Evolutionary conservation across 2,113 vertebrate species (phyloP), one percentile per base, ranked within the genome.

Genomic region (Seriola dumerili): DNA sequence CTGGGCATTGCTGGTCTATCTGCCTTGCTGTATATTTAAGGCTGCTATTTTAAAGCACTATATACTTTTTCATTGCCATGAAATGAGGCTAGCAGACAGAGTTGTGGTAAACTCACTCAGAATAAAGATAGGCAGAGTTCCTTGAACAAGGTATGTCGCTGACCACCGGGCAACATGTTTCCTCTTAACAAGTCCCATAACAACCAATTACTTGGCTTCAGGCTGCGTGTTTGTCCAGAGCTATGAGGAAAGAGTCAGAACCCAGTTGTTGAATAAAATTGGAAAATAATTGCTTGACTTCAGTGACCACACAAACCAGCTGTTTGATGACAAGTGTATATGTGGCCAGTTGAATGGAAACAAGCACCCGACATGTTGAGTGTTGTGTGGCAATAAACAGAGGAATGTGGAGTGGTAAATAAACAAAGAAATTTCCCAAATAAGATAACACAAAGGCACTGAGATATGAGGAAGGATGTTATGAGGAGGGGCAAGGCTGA

Each of bases 21-120:
- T 89, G 79, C 86, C 74, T 87, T 58, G 81, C 92, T 91, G 78
- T 93, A 84, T 94, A 93, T 91, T 96, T 93, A 93, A 92, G 71
- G 85, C 59, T 90, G 61, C 93, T 94, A 94, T 95, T 96, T 94
- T 91, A 88, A 90, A 92, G 71, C 65, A 74, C 84, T 57, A 81
- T 90, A 87, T 91, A 89, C 86, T 90, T 89, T 93, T 91, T 93
- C 90, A 92, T 74, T 83, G 81, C 83, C 88, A 61, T 84, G 87
- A 88, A 94, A 94, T 73, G 87, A 90, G 84, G 69, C 72, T 59
- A 90, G 76, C 91, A 88, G 89, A 74, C 74, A 67, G 52, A 70
- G 80, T 76, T 89, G 92, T 36, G 91, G 93, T 91, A 48, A 85
- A 74, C 29, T 74, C 16, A 48, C 80, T 80, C 80, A 19, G 85